phyloP scores from a whole-genome alignment of 53 echinoderm and acorn worm species.

The Arbacia lixula region DNA sequence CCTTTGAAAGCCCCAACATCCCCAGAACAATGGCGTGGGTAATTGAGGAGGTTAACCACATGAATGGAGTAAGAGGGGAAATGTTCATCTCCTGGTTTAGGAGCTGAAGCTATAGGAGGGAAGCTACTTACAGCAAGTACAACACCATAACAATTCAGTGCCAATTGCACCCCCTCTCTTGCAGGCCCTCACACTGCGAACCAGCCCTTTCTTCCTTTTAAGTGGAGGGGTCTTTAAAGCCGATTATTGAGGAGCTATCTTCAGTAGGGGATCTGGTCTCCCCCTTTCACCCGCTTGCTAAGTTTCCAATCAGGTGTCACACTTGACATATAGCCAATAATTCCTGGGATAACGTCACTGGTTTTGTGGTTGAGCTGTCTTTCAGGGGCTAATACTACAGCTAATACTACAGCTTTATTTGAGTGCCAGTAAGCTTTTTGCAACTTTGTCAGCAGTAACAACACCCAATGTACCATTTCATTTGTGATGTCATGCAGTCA shows the following conservation, averaged over 20 bases:
- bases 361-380: too few species aligned
- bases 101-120: neutral
- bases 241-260: neutral
- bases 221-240: neutral
- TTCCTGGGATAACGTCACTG: constrained; percentile 1
- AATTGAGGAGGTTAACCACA: constrained; percentile 44
- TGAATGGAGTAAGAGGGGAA: constrained; percentile 8
- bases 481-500: too few species aligned
- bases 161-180: constrained; percentile 1
- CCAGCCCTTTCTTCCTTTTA: too few species aligned
- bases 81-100: neutral
- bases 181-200: too few species aligned
- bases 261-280: neutral
- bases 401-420: too few species aligned
- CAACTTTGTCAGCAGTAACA: too few species aligned
- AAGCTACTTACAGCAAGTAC: too few species aligned
- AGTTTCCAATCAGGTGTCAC: constrained; percentile 29
- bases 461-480: too few species aligned
- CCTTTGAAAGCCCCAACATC: constrained; percentile 35
- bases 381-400: too few species aligned
- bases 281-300: constrained; percentile 10
- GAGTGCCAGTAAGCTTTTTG: too few species aligned
- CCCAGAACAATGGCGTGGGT: constrained; percentile 52
- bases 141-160: constrained; percentile 26
- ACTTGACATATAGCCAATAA: constrained; percentile 49